Conservation (phyloP, 2,888 invertebrate genomes). For the Gisinianus flammeolus region DNA sequence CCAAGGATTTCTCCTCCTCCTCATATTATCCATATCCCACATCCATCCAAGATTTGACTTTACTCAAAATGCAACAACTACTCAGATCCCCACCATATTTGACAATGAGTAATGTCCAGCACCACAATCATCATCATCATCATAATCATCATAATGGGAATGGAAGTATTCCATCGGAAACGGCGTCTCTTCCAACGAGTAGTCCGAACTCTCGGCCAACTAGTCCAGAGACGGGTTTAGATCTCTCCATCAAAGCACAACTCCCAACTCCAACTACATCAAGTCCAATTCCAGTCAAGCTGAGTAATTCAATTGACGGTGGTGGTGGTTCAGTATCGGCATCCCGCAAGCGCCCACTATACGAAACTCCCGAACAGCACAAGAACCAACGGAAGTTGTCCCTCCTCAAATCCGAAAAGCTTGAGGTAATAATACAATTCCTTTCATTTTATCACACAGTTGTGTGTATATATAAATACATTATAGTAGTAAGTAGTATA, state of each 20-base stretch:
- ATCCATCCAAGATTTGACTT: slow-evolving; percentile 34
- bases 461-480: neutral
- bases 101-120: neutral
- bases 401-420: slow-evolving; percentile 42
- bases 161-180: slow-evolving; percentile 19
- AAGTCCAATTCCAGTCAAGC: neutral
- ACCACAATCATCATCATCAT: slow-evolving; percentile 20
- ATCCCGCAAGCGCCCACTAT: slow-evolving; percentile 42
- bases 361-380: slow-evolving; percentile 15
- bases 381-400: slow-evolving; percentile 36
- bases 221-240: slow-evolving; percentile 42
- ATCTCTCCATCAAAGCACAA: slow-evolving; percentile 44
- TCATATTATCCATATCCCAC: neutral
- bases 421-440: slow-evolving; percentile 27
- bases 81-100: slow-evolving; percentile 47
- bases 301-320: slow-evolving; percentile 34
- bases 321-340: slow-evolving; percentile 22
- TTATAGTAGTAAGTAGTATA: neutral
- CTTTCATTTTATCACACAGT: neutral
- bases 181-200: slow-evolving; percentile 29
- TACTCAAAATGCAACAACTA: slow-evolving; percentile 51
- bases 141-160: neutral
- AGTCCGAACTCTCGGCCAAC: slow-evolving; percentile 21
- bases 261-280: neutral
- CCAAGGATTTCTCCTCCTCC: slow-evolving; percentile 18